Percentiles rank a stretch among this genome's conserved stretches.
Conservation (phyloP, 2,113 vertebrate species). For the Anser cygnoides region DNA sequence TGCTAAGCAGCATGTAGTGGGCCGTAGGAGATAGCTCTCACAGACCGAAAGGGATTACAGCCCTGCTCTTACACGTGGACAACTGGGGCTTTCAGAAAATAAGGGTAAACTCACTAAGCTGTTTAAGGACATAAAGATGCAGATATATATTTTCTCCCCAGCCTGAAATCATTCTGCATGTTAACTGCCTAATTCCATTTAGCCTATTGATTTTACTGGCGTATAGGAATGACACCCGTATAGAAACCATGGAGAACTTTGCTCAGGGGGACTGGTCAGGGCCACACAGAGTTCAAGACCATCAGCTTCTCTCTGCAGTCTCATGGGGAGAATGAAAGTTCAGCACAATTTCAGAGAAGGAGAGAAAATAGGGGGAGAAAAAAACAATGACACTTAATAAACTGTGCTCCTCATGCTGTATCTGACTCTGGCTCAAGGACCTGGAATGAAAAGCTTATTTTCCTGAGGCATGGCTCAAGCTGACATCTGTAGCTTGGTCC, state of each 20-base stretch:
- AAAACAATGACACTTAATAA: neutral
- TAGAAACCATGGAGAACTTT: neutral
- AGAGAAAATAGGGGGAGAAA: neutral
- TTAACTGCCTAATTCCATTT: neutral
- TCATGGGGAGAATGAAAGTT: neutral
- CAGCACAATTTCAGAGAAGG: neutral
- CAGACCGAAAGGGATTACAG: accelerated
- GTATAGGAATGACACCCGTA: neutral
- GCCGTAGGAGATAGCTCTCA: neutral
- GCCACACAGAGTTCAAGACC: neutral
- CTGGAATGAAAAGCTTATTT: neutral
- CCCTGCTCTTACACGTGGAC: neutral
- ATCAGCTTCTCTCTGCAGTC: neutral
- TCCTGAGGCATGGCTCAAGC: neutral
- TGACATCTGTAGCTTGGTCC: neutral
- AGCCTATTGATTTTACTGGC: neutral
- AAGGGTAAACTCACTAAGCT: neutral
- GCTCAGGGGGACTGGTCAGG: accelerated
- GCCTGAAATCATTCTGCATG: neutral
- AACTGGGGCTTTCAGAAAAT: neutral
- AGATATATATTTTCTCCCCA: neutral
- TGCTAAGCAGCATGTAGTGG: neutral
- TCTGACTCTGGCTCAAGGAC: neutral
- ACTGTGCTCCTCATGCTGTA: neutral
- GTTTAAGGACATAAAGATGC: neutral